A percentile compares a stretch with the other conserved stretches of the same genome.
Evolutionary conservation across 2,113 vertebrate genomes (phyloP).

Genomic region (Rhinolophus ferrumequinum): DNA sequence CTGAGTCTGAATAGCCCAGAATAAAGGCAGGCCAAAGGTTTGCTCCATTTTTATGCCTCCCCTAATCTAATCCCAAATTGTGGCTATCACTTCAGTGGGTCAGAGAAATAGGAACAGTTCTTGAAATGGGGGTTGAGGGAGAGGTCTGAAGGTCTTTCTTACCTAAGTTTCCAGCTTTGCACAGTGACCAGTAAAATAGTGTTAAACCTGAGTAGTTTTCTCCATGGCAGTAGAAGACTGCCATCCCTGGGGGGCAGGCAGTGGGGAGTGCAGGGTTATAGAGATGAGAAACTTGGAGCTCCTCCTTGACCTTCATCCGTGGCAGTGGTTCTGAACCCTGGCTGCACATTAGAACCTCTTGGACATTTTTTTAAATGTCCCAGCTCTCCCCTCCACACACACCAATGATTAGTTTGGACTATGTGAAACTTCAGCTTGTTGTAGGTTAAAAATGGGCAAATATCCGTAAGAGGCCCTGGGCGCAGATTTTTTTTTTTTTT

Average conservation of each 20-base stretch:
- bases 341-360: constrained; percentile 5
- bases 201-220: background rate
- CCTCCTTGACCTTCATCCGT: background rate
- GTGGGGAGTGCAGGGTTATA: background rate
- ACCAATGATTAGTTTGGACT: background rate
- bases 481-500: background rate
- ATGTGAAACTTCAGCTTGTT: background rate
- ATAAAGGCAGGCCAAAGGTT: background rate
- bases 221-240: background rate
- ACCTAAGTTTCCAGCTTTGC: background rate
- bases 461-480: background rate
- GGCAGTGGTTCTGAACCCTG: background rate
- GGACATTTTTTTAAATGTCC: background rate
- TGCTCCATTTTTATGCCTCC: background rate
- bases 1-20: background rate
- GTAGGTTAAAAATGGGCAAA: constrained; percentile 19
- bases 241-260: background rate
- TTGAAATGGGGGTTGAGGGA: background rate
- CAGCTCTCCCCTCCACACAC: background rate
- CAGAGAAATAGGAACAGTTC: constrained; percentile 5
- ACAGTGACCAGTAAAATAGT: background rate
- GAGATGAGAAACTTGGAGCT: background rate
- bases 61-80: background rate
- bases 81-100: background rate
- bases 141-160: background rate